Evolutionary conservation across 1,140 invertebrate genomes (phyloP), one percentile per base, ranked within the genome.

Genomic region (Ylistrum balloti): DNA sequence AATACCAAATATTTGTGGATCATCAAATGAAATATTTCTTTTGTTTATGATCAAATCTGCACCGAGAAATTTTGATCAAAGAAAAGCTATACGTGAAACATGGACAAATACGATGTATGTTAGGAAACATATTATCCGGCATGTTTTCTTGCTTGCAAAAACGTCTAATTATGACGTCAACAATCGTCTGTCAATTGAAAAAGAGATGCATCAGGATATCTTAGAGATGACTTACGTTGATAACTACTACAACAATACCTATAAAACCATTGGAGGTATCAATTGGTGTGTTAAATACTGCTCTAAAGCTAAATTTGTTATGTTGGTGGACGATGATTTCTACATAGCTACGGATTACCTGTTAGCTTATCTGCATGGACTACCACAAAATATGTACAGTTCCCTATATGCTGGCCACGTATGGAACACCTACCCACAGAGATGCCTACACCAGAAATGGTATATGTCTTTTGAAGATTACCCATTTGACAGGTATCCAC

Each of bases 191-290:
- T 32, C 33, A 35, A 3, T 48, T 41, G 88, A 88, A 74, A 28
- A 34, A 3, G 34, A n/a, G 34, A 88, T 22, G 13, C 48, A 45
- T 48, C 28, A 86, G 11, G 89, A 90, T 33, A 86, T 86, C 45
- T n/a, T 90, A 15, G n/a, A 86, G 33, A 33, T 86, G 28, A 45
- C 20, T 22, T 90, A 86, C 28, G 32, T 86, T 38, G 85, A 86
- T 38, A 45, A 90, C 86, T 41, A 86, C 33, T 90, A 33, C 89
- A 90, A 86, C 35, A 86, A 86, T 33, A 90, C 35, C 3, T 33
- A 35, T 15, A 48, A 90, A 86, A 90, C 35, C 13, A 86, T 74
- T 1, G 38, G 33, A 20, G 38, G 32, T 0, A 90, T 90, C 2
- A 38, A 86, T 28, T 86, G 33, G 86, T 13, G 28, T 90, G 38